Evolutionary conservation across 2,888 invertebrate genomes (phyloP).

Genomic region (Cenopis cana): DNA sequence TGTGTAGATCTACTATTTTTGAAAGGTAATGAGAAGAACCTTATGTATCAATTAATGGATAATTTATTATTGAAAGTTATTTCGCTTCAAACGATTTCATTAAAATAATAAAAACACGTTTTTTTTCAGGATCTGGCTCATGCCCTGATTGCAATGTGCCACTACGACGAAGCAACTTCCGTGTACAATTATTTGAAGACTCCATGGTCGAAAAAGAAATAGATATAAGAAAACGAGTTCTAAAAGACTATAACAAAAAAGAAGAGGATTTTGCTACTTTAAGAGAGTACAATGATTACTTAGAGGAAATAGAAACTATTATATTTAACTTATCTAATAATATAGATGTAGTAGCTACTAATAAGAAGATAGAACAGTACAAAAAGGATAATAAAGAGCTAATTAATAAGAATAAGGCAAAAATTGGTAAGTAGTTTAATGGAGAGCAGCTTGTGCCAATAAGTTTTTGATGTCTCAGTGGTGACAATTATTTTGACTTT

Average conservation of each 20-base stretch:
- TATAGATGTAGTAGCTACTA: conserved; percentile 94
- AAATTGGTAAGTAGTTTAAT: conserved; percentile 81
- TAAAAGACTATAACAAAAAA: conserved; percentile 97
- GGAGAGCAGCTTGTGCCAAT: no score
- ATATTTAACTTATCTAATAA: conserved; percentile 96
- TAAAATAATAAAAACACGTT: neutral
- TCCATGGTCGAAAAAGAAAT: conserved; percentile 98
- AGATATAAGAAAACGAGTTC: conserved; percentile 94
- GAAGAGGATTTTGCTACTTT: conserved; percentile 95
- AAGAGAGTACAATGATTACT: conserved; percentile 96
- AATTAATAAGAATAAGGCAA: conserved; percentile 92
- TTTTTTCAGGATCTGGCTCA: conserved; percentile 93
- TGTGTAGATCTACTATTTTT: conserved; percentile 98
- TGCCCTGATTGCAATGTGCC: conserved; percentile 98
- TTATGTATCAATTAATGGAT: neutral
- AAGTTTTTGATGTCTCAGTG: no score
- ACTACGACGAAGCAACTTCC: conserved; percentile 94
- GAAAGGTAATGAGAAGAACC: conserved; percentile 89
- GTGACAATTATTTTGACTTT: no score
- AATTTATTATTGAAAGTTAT: no score
- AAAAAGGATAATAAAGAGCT: conserved; percentile 95
- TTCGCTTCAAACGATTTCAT: conserved; percentile 43
- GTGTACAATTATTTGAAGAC: conserved; percentile 98
- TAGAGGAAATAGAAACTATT: conserved; percentile 97
- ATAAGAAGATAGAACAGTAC: conserved; percentile 95